phyloP scores from a whole-genome alignment of 2,888 invertebrate species.

The Gisinianus flammeolus region DNA sequence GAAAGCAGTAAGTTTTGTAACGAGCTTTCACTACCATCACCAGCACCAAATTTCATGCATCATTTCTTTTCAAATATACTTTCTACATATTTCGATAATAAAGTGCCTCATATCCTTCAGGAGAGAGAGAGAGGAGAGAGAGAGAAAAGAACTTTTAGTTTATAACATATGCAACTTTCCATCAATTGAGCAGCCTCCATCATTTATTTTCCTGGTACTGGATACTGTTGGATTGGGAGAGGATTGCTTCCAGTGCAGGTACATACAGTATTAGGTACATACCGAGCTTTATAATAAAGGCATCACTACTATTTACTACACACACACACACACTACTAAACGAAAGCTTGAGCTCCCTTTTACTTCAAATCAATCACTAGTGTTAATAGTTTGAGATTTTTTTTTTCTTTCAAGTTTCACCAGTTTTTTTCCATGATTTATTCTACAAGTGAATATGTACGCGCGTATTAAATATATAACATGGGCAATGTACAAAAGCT shows the following conservation, averaged over 20 bases:
- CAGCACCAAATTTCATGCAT: conserved; percentile 14
- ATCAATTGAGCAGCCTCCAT: neutral
- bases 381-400: too few species aligned
- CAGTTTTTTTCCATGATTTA: too few species aligned
- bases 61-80: conserved; percentile 16
- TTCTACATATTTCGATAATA: neutral
- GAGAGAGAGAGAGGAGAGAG: neutral
- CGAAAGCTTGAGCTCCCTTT: neutral
- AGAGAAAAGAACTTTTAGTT: too few species aligned
- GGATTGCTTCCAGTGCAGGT: too few species aligned
- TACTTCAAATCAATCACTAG: neutral
- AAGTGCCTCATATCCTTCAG: conserved; percentile 1
- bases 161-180: conserved; percentile 16
- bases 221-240: too few species aligned
- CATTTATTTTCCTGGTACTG: neutral
- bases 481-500: neutral
- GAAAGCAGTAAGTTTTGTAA: neutral
- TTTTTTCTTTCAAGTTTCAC: too few species aligned
- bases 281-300: neutral
- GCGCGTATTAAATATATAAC: too few species aligned
- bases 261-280: too few species aligned
- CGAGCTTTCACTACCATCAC: neutral
- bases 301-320: too few species aligned
- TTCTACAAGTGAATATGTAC: too few species aligned
- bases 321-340: neutral